Conservation (phyloP, 2,113 vertebrate genomes). For the Dascyllus trimaculatus region DNA sequence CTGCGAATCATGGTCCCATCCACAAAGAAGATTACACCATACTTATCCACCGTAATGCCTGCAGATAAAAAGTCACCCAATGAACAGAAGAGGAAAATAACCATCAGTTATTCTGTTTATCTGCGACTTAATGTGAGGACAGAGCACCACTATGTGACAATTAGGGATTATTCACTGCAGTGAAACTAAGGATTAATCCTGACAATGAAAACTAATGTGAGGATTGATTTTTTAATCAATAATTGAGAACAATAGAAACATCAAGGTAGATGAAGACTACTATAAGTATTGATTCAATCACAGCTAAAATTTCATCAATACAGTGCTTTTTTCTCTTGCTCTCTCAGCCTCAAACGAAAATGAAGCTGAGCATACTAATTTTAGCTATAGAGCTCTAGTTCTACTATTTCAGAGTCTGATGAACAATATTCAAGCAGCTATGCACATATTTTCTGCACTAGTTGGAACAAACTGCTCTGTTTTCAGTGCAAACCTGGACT, state of each 20-base stretch:
- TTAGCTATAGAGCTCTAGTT: not conserved
- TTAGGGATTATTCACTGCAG: slow-evolving; percentile 32
- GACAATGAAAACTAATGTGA: slow-evolving; percentile 53
- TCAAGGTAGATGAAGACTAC: slow-evolving; percentile 60
- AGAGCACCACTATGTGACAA: slow-evolving; percentile 44
- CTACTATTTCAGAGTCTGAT: not conserved
- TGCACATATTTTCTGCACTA: not conserved
- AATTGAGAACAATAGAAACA: slow-evolving; percentile 65
- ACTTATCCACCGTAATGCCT: slow-evolving; percentile 98
- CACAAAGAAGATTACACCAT: slow-evolving; percentile 96
- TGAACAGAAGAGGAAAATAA: slow-evolving; percentile 29
- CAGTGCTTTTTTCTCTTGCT: slow-evolving; percentile 3
- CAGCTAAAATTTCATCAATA: slow-evolving; percentile 43
- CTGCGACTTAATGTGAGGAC: slow-evolving; percentile 45
- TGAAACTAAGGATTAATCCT: slow-evolving; percentile 55
- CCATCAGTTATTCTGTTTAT: slow-evolving; percentile 55
- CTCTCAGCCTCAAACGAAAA: slow-evolving; percentile 28
- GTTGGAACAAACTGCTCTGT: not conserved
- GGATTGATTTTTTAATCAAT: slow-evolving; percentile 68
- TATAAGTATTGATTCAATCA: slow-evolving; percentile 64
- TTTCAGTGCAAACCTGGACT: slow-evolving; percentile 5
- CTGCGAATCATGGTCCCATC: slow-evolving; percentile 98
- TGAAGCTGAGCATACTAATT: slow-evolving; percentile 4
- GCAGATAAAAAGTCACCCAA: slow-evolving; percentile 45
- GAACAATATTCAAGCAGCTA: slow-evolving; percentile 18